Evolutionary conservation across 2,888 invertebrate genomes (phyloP).

Genomic region (Catocala nupta): DNA sequence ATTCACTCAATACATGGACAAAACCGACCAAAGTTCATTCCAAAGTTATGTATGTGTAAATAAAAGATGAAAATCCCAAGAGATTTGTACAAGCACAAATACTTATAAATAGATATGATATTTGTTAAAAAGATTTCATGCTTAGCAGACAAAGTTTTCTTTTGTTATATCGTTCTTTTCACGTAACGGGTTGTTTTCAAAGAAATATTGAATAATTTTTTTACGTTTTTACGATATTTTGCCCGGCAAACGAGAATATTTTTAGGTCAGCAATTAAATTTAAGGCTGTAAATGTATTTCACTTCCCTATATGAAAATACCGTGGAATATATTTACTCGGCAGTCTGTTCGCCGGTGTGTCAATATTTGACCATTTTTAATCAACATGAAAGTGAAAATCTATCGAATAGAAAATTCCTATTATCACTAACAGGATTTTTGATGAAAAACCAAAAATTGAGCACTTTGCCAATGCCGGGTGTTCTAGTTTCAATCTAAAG

Average conservation of each 20-base stretch:
- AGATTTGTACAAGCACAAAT: constrained; percentile 36
- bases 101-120: constrained; percentile 8
- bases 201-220: constrained; percentile 28
- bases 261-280: constrained; percentile 29
- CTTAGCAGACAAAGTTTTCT: constrained; percentile 11
- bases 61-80: constrained; percentile 6
- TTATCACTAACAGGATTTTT: too few species aligned
- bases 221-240: constrained; percentile 27
- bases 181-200: constrained; percentile 19
- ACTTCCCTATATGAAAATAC: constrained; percentile 13
- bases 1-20: too few species aligned
- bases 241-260: constrained; percentile 13
- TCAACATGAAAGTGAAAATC: neutral
- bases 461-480: too few species aligned
- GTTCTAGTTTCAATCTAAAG: too few species aligned
- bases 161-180: constrained; percentile 9
- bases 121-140: constrained; percentile 16
- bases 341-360: neutral
- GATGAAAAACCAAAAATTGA: too few species aligned
- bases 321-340: constrained; percentile 1
- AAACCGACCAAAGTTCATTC: too few species aligned
- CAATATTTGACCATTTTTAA: constrained; percentile 9
- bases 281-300: constrained; percentile 19
- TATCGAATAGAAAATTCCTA: too few species aligned
- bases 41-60: too few species aligned